Percentiles rank a stretch among this genome's conserved stretches.
Conservation (phyloP, 2,113 vertebrate genomes). For the Ceratotherium simum region DNA sequence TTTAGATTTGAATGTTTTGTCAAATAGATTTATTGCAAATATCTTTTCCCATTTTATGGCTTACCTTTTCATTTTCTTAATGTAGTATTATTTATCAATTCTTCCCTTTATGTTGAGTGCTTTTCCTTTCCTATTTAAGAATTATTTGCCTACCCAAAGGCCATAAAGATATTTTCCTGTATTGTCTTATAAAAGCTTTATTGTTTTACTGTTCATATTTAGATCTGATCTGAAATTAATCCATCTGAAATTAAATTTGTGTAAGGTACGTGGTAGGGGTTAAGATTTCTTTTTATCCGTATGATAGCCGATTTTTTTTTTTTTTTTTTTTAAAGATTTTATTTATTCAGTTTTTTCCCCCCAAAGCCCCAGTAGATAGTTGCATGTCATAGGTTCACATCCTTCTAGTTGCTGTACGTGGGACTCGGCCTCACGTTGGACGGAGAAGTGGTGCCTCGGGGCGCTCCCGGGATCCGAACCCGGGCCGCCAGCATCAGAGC, state of each 20-base stretch:
- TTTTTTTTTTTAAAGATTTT: too few relatives aligned
- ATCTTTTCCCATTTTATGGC: background rate
- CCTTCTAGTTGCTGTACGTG: too few relatives aligned
- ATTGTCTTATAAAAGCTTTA: background rate
- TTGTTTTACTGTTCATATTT: background rate
- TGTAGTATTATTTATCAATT: background rate
- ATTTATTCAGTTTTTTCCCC: too few relatives aligned
- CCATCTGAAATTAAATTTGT: background rate
- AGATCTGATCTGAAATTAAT: background rate
- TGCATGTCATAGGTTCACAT: too few relatives aligned
- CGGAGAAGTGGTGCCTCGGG: too few relatives aligned
- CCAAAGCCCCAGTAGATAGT: too few relatives aligned
- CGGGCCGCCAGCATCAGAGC: too few relatives aligned
- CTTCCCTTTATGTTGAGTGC: background rate
- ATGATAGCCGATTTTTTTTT: background rate
- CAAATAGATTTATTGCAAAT: background rate
- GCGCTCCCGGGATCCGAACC: too few relatives aligned
- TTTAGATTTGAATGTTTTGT: too few relatives aligned
- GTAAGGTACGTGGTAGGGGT: background rate
- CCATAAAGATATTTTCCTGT: background rate
- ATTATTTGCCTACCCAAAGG: background rate
- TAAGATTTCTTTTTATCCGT: background rate
- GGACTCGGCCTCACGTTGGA: too few relatives aligned
- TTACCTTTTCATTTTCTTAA: background rate
- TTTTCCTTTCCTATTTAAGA: background rate